These are phyloP conservation scores for Holacanthus passer DNA, from an alignment of 2,113 vertebrate genomes.

Conservation along the genomic window DNA sequence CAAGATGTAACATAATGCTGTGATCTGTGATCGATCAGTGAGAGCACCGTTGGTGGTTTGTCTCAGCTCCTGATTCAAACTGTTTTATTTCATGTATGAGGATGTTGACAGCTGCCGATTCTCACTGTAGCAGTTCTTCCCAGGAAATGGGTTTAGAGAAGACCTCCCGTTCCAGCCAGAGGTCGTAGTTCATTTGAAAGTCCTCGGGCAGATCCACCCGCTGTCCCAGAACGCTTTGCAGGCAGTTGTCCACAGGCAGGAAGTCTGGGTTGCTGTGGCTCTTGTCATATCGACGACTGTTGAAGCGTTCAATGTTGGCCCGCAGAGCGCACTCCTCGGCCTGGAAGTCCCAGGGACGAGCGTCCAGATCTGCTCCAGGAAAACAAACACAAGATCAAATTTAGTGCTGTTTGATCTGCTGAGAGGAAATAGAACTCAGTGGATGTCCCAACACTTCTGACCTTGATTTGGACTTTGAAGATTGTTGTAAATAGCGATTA, in stretches of 20 bases:
- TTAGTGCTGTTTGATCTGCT: not conserved
- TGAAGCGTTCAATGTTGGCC: constrained; percentile 97
- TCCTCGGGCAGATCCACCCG: constrained; percentile 94
- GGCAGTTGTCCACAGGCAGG: constrained; percentile 96
- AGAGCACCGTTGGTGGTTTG: constrained; percentile 23
- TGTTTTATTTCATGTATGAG: not conserved
- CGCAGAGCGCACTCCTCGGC: constrained; percentile 97
- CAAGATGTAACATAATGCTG: constrained; percentile 25
- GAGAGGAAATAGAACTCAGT: not conserved
- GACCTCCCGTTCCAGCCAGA: constrained; percentile 98
- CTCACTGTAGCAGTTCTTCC: constrained; percentile 97
- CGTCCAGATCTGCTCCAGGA: constrained; percentile 90
- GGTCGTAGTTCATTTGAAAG: constrained; percentile 98
- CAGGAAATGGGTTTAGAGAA: constrained; percentile 98
- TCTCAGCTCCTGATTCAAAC: constrained; percentile 31
- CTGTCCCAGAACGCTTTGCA: constrained; percentile 98
- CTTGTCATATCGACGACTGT: constrained; percentile 94
- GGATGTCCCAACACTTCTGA: not conserved
- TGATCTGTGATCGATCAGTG: constrained; percentile 14
- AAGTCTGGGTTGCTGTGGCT: constrained; percentile 94
- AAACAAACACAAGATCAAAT: constrained; percentile 11
- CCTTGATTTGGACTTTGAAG: not conserved
- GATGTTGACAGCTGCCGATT: not conserved
- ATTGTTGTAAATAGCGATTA: not conserved
- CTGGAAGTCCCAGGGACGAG: constrained; percentile 98